Conservation (phyloP, 2,888 invertebrate species). For the Galerucella pusilla region DNA sequence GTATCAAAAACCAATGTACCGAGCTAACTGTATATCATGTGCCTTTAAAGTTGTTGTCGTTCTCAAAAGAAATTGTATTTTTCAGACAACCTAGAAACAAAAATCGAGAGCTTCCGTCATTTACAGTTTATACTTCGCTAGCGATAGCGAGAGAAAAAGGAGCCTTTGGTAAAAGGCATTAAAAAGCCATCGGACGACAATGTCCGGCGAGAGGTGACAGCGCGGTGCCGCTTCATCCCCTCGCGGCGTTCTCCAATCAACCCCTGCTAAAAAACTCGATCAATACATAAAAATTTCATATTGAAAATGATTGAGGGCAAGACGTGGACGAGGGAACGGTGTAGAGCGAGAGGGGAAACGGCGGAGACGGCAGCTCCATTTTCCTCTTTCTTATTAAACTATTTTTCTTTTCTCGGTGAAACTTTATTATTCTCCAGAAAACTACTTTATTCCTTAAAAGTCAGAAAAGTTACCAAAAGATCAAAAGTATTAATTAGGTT, state of each 20-base stretch:
- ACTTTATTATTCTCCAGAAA: constrained; percentile 46
- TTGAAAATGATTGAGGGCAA: constrained; percentile 67
- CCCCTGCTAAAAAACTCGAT: constrained; percentile 65
- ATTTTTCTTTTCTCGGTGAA: constrained; percentile 44
- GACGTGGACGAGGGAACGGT: constrained; percentile 48
- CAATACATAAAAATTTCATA: constrained; percentile 68
- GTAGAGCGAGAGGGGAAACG: constrained; percentile 35
- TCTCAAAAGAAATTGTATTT: background rate
- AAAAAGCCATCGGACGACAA: constrained; percentile 49
- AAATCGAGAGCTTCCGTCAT: constrained; percentile 9
- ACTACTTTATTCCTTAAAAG: constrained; percentile 43
- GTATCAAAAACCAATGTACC: background rate
- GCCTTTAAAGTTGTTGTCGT: background rate
- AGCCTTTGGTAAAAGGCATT: constrained; percentile 26
- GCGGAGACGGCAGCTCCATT: constrained; percentile 43
- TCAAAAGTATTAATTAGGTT: constrained; percentile 42
- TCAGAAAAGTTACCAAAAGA: constrained; percentile 31
- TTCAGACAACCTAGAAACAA: background rate
- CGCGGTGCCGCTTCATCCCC: constrained; percentile 57
- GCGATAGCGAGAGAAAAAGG: background rate
- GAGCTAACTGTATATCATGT: background rate
- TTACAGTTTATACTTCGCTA: constrained; percentile 9
- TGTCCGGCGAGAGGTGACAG: constrained; percentile 63
- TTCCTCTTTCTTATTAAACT: constrained; percentile 49
- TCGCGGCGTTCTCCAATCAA: constrained; percentile 55